A percentile compares a stretch with the other conserved stretches of the same genome.
These are phyloP conservation scores for Xanthia icteritia DNA, from an alignment of 2,888 invertebrate species.

Conservation along the genomic window DNA sequence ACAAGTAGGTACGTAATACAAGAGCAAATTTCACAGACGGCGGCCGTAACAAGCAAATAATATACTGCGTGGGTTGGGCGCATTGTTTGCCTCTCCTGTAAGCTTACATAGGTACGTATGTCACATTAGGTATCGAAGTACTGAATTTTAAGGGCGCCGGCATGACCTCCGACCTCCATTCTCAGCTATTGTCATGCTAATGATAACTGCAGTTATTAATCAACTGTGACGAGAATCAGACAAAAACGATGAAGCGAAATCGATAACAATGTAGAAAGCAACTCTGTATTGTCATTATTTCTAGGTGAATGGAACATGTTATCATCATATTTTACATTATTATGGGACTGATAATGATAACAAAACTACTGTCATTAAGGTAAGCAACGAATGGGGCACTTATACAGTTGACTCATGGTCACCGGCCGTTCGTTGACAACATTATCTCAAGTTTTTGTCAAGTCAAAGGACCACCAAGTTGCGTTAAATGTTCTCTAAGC, in stretches of 20 bases:
- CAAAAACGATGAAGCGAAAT: conserved; percentile 50
- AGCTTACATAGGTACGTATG: conserved; percentile 61
- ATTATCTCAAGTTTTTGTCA: conserved; percentile 67
- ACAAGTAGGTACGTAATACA: conserved; percentile 72
- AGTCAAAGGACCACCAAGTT: conserved; percentile 77
- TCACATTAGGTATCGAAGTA: conserved; percentile 72
- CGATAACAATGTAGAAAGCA: conserved; percentile 55
- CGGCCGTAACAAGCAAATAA: conserved; percentile 78
- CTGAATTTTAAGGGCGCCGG: conserved; percentile 82
- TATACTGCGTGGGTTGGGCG: conserved; percentile 83
- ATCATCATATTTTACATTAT: conserved; percentile 53
- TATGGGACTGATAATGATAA: conserved; percentile 38
- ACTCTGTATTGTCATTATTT: conserved; percentile 47
- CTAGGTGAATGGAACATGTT: conserved; percentile 47
- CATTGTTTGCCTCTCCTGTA: conserved; percentile 83
- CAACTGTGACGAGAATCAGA: conserved; percentile 74
- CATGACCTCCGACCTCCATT: conserved; percentile 85
- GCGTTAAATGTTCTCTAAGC: conserved; percentile 67
- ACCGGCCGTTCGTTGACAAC: conserved; percentile 58
- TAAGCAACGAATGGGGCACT: conserved; percentile 36
- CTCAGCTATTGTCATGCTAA: conserved; percentile 85
- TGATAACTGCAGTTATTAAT: conserved; percentile 74
- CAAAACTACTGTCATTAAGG: conserved; percentile 57
- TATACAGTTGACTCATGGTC: conserved; percentile 65
- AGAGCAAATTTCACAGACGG: conserved; percentile 80